Percentiles rank a stretch among this genome's conserved stretches.
These are phyloP conservation scores for Esperia sulphurella DNA, from an alignment of 2,888 invertebrate species.

Conservation along the genomic window DNA sequence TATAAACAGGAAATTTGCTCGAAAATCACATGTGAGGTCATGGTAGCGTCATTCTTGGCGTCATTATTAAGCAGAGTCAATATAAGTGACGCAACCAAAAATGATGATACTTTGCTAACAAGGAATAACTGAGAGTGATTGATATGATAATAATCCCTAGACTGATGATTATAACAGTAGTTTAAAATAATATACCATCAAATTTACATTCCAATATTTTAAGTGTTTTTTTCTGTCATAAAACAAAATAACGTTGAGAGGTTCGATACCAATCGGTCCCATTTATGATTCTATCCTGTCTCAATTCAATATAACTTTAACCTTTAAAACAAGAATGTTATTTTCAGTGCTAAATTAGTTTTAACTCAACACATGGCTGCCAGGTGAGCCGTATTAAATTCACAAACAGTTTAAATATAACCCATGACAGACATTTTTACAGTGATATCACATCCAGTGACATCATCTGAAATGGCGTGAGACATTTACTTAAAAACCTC, in stretches of 20 bases:
- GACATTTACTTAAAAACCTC: constrained; percentile 1
- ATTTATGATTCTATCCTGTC: too few species aligned
- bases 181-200: too few species aligned
- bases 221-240: too few species aligned
- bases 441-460: constrained; percentile 42
- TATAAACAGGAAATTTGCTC: background rate
- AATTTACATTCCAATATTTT: too few species aligned
- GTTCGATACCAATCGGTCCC: background rate
- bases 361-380: constrained; percentile 7
- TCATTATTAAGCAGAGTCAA: background rate
- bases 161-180: too few species aligned
- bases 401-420: constrained; percentile 21
- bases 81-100: background rate
- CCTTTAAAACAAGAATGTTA: constrained; percentile 2
- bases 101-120: background rate
- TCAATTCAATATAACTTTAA: background rate
- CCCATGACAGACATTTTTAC: constrained; percentile 19
- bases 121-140: too few species aligned
- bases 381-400: constrained; percentile 12
- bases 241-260: background rate
- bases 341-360: background rate
- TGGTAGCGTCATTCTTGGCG: background rate
- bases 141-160: too few species aligned
- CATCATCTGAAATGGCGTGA: constrained; percentile 26
- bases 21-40: background rate